Evolutionary conservation across 2,888 invertebrate genomes (phyloP), one percentile per base, ranked within the genome.

Genomic region (Eupithecia inturbata): DNA sequence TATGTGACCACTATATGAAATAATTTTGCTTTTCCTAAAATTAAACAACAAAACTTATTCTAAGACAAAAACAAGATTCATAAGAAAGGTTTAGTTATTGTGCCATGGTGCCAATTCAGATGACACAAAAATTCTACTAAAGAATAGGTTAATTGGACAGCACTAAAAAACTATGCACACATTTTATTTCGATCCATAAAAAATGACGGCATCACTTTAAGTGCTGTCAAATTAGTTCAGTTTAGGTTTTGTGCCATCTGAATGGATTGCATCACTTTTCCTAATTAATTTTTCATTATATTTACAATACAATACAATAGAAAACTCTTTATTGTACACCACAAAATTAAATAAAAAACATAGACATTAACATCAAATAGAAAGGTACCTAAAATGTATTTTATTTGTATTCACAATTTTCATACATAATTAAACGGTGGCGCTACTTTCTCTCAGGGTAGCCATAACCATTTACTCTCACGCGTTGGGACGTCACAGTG

Each of bases 401-500:
- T n/a, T n/a, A n/a, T n/a, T n/a, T n/a, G n/a, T n/a, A n/a, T n/a
- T n/a, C n/a, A n/a, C n/a, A n/a, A 19, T 45, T 45, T 19, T 22
- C 10, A 36, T 36, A 36, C 36, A 26, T 26, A 36, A 36, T 22
- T 22, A 33, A 64, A 12, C 63, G 3, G n/a, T 33, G 31, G n/a
- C 33, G 22, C 63, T 33, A 31, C n/a, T 64, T 64, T 64, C n/a
- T 1, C 63, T 33, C n/a, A 22, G 19, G 63, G 31, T 22, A n/a
- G 22, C 16, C 84, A 82, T 81, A 84, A 85, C 84, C 81, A 82
- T 82, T 83, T 84, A 82, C 82, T 82, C 79, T 81, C 82, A 81
- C 81, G 81, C 82, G 85, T 83, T 82, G 81, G 80, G 81, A 82
- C 63, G 85, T 85, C 87, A 33, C 36, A 85, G 80, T 82, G 84